Evolutionary conservation across 2,888 invertebrate species (phyloP).

Genomic region (Ichneumoninae sp.): DNA sequence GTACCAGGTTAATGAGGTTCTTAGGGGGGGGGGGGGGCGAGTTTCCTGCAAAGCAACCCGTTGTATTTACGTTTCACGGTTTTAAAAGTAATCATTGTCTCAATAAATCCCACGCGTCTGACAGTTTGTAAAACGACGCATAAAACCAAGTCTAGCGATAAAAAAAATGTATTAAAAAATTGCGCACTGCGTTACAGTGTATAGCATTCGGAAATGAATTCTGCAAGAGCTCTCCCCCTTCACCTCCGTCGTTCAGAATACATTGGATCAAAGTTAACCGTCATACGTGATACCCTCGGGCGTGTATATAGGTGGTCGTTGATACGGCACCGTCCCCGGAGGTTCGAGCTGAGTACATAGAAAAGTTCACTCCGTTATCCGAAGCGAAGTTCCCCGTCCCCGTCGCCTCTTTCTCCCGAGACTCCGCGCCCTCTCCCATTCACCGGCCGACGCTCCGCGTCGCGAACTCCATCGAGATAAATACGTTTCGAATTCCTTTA

Average conservation of each 20-base stretch:
- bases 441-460: not conserved
- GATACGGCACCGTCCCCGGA: conserved; percentile 38
- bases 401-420: not conserved
- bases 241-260: not conserved
- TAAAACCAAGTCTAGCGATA: too few relatives aligned
- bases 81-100: too few relatives aligned
- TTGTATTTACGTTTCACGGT: too few relatives aligned
- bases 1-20: conserved; percentile 3
- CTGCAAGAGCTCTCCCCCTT: not conserved
- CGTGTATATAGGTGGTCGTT: conserved; percentile 1
- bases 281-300: conserved; percentile 28
- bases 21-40: too few relatives aligned
- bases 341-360: conserved; percentile 29
- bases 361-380: conserved; percentile 35
- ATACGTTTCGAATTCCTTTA: conserved; percentile 24
- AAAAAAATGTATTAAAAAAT: not conserved
- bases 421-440: not conserved
- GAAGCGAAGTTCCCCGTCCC: conserved; percentile 24
- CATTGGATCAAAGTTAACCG: conserved; percentile 40
- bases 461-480: conserved; percentile 29
- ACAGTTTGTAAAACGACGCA: too few relatives aligned
- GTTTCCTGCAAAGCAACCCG: too few relatives aligned
- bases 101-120: too few relatives aligned
- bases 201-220: not conserved
- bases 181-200: not conserved